Conservation (phyloP, 1,140 invertebrate species). For the Ips typographus region DNA sequence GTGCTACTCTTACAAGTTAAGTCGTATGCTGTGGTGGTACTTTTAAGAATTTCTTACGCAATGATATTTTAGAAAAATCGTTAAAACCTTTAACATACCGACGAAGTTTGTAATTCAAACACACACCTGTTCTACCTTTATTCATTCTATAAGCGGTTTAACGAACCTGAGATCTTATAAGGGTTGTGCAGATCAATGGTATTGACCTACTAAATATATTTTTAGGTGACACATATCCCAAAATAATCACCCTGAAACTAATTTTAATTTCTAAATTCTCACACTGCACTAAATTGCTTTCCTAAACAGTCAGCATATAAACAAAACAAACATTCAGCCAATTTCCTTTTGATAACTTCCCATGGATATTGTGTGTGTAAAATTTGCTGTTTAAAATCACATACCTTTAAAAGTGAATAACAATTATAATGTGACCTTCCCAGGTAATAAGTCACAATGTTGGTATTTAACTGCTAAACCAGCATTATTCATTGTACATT, state of each 20-base stretch:
- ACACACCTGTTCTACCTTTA: too few species aligned
- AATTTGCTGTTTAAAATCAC: background rate
- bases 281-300: too few species aligned
- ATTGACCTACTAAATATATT: conserved; percentile 14
- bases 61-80: background rate
- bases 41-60: conserved; percentile 4
- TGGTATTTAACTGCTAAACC: background rate
- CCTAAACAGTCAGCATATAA: too few species aligned
- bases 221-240: background rate
- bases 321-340: background rate
- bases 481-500: conserved; percentile 5
- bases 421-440: conserved; percentile 11
- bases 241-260: conserved; percentile 1
- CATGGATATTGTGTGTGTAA: background rate
- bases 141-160: too few species aligned
- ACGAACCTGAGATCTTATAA: too few species aligned
- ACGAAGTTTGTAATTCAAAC: too few species aligned
- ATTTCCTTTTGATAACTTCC: background rate
- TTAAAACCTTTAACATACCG: too few species aligned
- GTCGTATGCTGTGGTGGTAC: background rate
- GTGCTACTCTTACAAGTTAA: conserved; percentile 1
- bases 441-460: conserved; percentile 11
- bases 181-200: background rate
- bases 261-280: too few species aligned
- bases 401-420: background rate